Evolutionary conservation across 2,888 invertebrate species (phyloP).

Genomic region (Lobophora halterata): DNA sequence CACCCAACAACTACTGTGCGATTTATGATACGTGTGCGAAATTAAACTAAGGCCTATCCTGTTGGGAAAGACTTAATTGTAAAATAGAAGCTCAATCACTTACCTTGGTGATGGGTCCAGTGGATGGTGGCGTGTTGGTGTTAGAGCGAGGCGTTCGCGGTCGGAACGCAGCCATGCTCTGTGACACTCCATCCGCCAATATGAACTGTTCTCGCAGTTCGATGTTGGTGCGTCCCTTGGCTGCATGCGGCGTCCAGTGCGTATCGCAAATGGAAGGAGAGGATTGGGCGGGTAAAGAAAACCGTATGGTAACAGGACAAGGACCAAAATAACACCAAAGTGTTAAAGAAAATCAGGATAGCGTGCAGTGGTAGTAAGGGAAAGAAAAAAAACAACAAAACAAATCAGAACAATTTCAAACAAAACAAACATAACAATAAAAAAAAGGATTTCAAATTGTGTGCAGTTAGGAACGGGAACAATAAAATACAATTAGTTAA

Average conservation of each 20-base stretch:
- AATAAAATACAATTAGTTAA: slow-evolving; percentile 73
- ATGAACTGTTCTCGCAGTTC: slow-evolving; percentile 99
- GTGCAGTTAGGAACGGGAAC: slow-evolving; percentile 76
- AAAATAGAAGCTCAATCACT: slow-evolving; percentile 52
- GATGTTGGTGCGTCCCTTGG: slow-evolving; percentile 99
- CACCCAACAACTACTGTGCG: slow-evolving; percentile 78
- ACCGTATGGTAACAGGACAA: slow-evolving; percentile 69
- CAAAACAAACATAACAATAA: slow-evolving; percentile 68
- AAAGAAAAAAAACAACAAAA: slow-evolving; percentile 76
- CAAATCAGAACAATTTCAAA: slow-evolving; percentile 77
- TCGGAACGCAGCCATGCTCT: slow-evolving; percentile 99
- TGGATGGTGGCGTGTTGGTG: slow-evolving; percentile 83
- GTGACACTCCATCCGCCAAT: slow-evolving; percentile 98
- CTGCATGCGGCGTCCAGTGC: slow-evolving; percentile 85
- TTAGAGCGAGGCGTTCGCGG: slow-evolving; percentile 94
- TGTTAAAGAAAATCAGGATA: slow-evolving; percentile 65
- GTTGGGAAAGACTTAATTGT: slow-evolving; percentile 48
- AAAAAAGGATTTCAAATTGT: slow-evolving; percentile 52
- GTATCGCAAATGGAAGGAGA: slow-evolving; percentile 53
- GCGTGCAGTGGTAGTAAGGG: slow-evolving; percentile 76
- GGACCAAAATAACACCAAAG: slow-evolving; percentile 66
- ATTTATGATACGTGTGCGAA: slow-evolving; percentile 70
- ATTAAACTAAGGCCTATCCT: slow-evolving; percentile 64
- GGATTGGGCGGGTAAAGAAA: slow-evolving; percentile 60
- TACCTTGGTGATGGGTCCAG: slow-evolving; percentile 98